Evolutionary conservation across 2,888 invertebrate species (phyloP), one percentile per base, ranked within the genome.

Genomic region (Eristalinus sepulchralis): DNA sequence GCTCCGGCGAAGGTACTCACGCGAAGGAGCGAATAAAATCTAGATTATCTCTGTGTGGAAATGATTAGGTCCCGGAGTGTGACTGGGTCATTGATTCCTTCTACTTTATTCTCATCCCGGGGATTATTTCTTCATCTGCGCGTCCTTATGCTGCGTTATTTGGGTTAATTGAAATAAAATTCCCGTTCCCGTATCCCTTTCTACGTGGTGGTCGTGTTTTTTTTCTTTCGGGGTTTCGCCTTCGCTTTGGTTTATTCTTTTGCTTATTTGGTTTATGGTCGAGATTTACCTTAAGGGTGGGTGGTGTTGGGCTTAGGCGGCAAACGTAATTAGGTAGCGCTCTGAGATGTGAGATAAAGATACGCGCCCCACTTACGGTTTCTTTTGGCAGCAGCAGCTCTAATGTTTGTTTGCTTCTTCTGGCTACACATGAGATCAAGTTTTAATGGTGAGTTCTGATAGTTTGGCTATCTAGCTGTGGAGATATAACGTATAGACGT

Each of bases 161-260:
- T 86, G 83, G 86, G 86, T 86, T 86, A 86, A 86, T 86, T 86
- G 86, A 86, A 86, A 86, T 78, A 79, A 86, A 86, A 86, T 86
- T 24, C 57, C 83, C 79, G 31, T 83, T 79, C 75, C 73, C 73
- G 82, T 82, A 62, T 77, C 73, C 68, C 62, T 59, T 57, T 27
- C 17, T 27, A 47, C 47, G 47, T 47, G 47, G 0, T 1, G 62
- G 47, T 17, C 17, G 0, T 0, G 62, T 71, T 62, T 36, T 75
- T 77, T n/a, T n/a, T n/a, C n/a, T n/a, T n/a, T n/a, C n/a, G n/a
- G n/a, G n/a, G n/a, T n/a, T n/a, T 66, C 10, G n/a, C 22, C 59
- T 34, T 57, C 57, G 47, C 5, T 59, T 60, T 73, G 17, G 22
- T 68, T 63, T 77, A 24, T 36, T 22, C 64, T 47, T 81, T 34